phyloP scores from a whole-genome alignment of 2,797 vertebrate species.

The Poeciliopsis gracilis region DNA sequence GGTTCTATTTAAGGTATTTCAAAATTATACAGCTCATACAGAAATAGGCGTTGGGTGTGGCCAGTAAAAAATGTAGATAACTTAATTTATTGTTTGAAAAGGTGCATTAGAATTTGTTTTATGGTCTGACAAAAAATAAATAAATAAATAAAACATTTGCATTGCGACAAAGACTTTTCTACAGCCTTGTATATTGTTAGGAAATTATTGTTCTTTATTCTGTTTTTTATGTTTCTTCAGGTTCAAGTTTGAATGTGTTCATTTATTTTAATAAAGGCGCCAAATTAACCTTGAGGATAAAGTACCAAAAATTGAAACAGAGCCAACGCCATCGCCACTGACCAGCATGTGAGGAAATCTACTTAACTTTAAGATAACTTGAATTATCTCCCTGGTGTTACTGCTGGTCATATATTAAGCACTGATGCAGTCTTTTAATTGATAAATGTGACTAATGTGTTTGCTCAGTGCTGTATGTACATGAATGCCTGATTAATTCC shows the following conservation, averaged over 20 bases:
- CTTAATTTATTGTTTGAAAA: background rate
- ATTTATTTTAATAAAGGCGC: background rate
- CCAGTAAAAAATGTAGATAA: background rate
- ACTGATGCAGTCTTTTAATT: background rate
- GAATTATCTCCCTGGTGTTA: background rate
- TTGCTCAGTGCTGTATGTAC: background rate
- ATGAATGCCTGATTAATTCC: background rate
- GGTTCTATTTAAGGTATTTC: background rate
- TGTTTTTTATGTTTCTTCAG: background rate
- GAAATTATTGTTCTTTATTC: background rate
- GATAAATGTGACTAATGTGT: background rate
- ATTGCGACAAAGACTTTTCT: too few relatives aligned
- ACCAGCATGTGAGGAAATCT: background rate
- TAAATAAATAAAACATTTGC: background rate
- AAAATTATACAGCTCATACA: background rate
- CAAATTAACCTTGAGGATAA: conserved; percentile 21
- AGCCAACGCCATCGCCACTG: background rate
- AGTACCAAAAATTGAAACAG: background rate
- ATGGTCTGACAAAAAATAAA: background rate
- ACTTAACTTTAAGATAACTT: conserved; percentile 9
- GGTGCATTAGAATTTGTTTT: background rate
- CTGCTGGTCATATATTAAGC: conserved; percentile 6
- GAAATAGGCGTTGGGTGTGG: background rate
- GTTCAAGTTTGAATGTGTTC: conserved; percentile 1
- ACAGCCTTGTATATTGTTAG: background rate